phyloP scores from a whole-genome alignment of 2,888 invertebrate species.

The Ferdinandea cuprea region DNA sequence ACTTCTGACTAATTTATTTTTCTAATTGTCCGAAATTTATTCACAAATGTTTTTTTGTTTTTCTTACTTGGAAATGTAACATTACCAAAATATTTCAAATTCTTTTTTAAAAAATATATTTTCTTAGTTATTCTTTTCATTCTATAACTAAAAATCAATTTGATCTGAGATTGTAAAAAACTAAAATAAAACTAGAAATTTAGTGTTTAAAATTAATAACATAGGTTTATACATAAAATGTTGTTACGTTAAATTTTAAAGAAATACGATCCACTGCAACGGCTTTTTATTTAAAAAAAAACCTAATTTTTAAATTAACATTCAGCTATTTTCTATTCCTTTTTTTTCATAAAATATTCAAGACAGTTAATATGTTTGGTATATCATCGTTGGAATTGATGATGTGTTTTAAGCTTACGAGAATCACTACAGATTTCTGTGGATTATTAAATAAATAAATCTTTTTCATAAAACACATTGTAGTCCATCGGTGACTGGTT shows the following conservation, averaged over 20 bases:
- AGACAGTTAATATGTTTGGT: constrained; percentile 15
- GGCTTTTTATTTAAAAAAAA: constrained; percentile 2
- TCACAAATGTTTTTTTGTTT: constrained; percentile 22
- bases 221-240: neutral
- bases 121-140: constrained; percentile 38
- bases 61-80: constrained; percentile 25
- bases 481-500: constrained; percentile 6
- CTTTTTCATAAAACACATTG: neutral
- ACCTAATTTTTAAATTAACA: neutral
- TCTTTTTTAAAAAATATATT: constrained; percentile 24
- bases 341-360: constrained; percentile 21
- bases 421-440: too few species aligned
- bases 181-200: constrained; percentile 13
- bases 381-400: constrained; percentile 20
- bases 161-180: constrained; percentile 48
- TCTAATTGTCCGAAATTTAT: constrained; percentile 23
- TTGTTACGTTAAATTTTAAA: constrained; percentile 17
- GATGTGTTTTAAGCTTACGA: neutral
- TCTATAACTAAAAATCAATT: constrained; percentile 36
- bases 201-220: constrained; percentile 13
- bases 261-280: constrained; percentile 1
- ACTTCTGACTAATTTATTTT: constrained; percentile 50
- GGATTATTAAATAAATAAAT: neutral
- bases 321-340: neutral
- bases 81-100: constrained; percentile 31